Evolutionary conservation across 2,113 vertebrate genomes (phyloP).

Genomic region (Tupaia chinensis): DNA sequence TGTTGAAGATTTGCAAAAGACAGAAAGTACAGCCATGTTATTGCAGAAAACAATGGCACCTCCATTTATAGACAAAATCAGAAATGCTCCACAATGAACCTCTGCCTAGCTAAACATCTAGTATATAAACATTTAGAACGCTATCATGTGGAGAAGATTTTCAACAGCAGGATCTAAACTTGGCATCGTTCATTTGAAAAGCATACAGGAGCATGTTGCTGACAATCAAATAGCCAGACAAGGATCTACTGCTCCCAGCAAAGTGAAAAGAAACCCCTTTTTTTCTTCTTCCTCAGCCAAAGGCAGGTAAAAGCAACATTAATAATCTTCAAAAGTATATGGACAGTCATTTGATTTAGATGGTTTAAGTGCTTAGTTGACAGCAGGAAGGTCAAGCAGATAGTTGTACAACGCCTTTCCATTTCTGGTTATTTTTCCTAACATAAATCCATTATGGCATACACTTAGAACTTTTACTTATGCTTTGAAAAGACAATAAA

Average conservation of each 20-base stretch:
- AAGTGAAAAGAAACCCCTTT: background rate
- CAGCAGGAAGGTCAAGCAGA: background rate
- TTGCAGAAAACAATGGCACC: background rate
- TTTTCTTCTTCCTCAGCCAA: background rate
- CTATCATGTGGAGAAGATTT: background rate
- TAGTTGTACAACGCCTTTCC: background rate
- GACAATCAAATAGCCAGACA: background rate
- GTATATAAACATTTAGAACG: background rate
- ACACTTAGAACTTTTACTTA: background rate
- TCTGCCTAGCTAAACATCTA: background rate
- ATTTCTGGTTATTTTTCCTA: slow-evolving; percentile 39
- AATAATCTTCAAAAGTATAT: background rate
- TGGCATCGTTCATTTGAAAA: background rate
- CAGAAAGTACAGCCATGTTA: background rate
- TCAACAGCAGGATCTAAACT: background rate
- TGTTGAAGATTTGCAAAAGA: background rate
- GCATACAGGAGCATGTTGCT: background rate
- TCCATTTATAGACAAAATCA: background rate
- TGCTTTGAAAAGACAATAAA: background rate
- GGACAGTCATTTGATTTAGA: slow-evolving; percentile 17
- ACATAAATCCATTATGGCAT: background rate
- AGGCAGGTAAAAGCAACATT: slow-evolving; percentile 18
- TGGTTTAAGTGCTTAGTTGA: background rate
- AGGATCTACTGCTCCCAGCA: background rate
- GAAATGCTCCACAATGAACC: background rate